These are phyloP conservation scores for Etia nguti DNA, from an alignment of 2,113 vertebrate species.

Conservation along the genomic window DNA sequence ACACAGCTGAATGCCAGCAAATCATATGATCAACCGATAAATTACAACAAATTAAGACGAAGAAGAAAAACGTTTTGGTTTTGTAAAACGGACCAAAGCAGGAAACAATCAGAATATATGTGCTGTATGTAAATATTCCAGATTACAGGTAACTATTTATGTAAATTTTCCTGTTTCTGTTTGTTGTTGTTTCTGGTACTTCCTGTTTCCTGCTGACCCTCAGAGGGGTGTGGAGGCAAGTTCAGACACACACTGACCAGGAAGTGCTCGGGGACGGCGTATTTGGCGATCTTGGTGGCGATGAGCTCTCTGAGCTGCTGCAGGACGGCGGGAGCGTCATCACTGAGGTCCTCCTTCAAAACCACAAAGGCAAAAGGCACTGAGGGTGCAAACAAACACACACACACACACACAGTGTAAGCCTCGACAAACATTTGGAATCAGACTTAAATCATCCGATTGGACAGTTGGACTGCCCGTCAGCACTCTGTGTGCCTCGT, in stretches of 20 bases:
- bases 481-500: background rate
- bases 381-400: conserved; percentile 21
- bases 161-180: background rate
- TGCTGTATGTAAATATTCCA: background rate
- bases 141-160: background rate
- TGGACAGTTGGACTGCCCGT: background rate
- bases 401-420: background rate
- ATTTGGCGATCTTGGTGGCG: conserved; percentile 85
- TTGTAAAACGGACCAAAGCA: background rate
- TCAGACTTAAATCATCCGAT: background rate
- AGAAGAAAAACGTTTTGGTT: background rate
- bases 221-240: background rate
- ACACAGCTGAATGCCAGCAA: background rate
- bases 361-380: conserved; percentile 89
- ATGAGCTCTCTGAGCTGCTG: conserved; percentile 78
- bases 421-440: background rate
- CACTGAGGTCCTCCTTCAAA: conserved; percentile 70
- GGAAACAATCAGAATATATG: background rate
- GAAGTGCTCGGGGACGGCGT: conserved; percentile 87
- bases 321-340: conserved; percentile 39
- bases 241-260: conserved; percentile 69
- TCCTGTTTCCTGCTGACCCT: background rate
- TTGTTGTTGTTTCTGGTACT: background rate
- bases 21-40: background rate
- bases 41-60: background rate